A percentile compares a stretch with the other conserved stretches of the same genome.
Evolutionary conservation across 1,140 invertebrate genomes (phyloP).

Genomic region (Philopotamus ludificatus): DNA sequence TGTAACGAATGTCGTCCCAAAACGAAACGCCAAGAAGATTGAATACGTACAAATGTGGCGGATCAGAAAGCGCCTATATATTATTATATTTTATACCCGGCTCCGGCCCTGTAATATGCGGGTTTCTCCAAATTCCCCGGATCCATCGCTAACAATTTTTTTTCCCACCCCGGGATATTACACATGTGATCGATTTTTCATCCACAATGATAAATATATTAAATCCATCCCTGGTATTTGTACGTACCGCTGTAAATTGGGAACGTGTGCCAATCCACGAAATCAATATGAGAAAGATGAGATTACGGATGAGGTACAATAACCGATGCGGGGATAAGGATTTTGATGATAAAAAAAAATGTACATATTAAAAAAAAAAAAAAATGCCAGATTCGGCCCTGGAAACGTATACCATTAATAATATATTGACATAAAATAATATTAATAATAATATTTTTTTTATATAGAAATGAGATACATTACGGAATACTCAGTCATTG

Average conservation of each 20-base stretch:
- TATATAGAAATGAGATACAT: no score
- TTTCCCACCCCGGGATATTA: slow-evolving; percentile 15
- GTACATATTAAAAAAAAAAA: no score
- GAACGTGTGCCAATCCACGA: background rate
- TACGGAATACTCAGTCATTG: no score
- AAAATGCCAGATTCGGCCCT: no score
- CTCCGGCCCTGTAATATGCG: background rate
- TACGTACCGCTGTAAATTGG: background rate
- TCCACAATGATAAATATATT: background rate
- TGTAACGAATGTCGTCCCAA: slow-evolving; percentile 41
- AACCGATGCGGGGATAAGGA: no score
- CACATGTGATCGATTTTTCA: slow-evolving; percentile 21
- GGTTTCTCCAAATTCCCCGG: slow-evolving; percentile 13
- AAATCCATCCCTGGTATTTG: background rate
- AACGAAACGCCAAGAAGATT: slow-evolving; percentile 43
- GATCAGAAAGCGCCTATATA: slow-evolving; percentile 42
- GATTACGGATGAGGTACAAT: background rate
- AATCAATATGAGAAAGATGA: background rate
- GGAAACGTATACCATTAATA: no score
- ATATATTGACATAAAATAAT: no score
- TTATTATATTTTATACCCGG: slow-evolving; percentile 39
- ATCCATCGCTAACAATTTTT: slow-evolving; percentile 21
- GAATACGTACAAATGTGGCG: slow-evolving; percentile 43
- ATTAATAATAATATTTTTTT: no score
- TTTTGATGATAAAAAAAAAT: no score